Evolutionary conservation across 1,140 invertebrate genomes (phyloP), one percentile per base, ranked within the genome.

Genomic region (Melipona quadrifasciata): DNA sequence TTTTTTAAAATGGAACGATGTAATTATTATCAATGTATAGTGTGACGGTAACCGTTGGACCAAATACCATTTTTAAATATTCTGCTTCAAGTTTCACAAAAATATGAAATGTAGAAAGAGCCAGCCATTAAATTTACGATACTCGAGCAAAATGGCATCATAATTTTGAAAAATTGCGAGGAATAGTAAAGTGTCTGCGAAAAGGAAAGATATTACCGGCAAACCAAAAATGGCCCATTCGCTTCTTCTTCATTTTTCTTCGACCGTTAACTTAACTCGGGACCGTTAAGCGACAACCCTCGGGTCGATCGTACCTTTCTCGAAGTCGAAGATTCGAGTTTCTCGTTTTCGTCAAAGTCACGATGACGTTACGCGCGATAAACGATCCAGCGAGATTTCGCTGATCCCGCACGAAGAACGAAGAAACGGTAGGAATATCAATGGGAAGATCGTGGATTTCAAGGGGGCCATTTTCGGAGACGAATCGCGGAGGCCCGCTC

Each of bases 211-310:
- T 24, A 61, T 61, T 21, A 39, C 5, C 39, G 58, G 24, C 58
- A 61, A 61, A 61, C 58, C 58, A 12, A 61, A 61, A 61, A 61
- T 61, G 24, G 58, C 24, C 58, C 58, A 61, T 61, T 24, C n/a
- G n/a, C 58, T 24, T 61, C 24, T n/a, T 12, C 11, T 61, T 61
- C n/a, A 61, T 77, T 82, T 70, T 87, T 85, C 73, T 65, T 80
- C n/a, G 72, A 80, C 84, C 85, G 86, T 91, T 91, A 90, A 89
- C 86, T 75, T n/a, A n/a, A n/a, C n/a, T n/a, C n/a, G 73, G 84
- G 86, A 83, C 89, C 85, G 89, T 90, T 90, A 88, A 88, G 77
- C 85, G 74, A 86, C 55, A 73, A 70, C 76, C 74, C 85, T 82
- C 76, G 67, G 39, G 57, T 79, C 83, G 84, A 68, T 78, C 70